Evolutionary conservation across 2,888 invertebrate genomes (phyloP).

Genomic region (Peribatodes rhomboidaria): DNA sequence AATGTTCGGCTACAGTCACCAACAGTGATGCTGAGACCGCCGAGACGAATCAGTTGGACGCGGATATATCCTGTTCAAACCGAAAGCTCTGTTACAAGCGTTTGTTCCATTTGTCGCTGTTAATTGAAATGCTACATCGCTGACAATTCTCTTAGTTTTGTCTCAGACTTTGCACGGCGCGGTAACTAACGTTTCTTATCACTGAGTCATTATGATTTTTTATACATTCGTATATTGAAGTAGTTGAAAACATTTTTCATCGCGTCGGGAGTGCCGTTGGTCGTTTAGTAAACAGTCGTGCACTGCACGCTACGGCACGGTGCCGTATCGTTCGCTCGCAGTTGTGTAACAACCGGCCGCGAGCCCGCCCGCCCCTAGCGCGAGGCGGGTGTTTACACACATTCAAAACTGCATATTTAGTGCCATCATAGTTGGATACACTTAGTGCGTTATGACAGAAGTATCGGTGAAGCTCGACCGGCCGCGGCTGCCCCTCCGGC

Average conservation of each 20-base stretch:
- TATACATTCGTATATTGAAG: conserved; percentile 20
- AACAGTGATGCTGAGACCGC: conserved; percentile 20
- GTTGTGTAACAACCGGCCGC: conserved; percentile 75
- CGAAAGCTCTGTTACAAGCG: conserved; percentile 72
- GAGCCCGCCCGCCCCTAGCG: conserved; percentile 71
- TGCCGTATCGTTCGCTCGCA: conserved; percentile 67
- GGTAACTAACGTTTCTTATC: conserved; percentile 40
- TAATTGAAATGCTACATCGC: conserved; percentile 71
- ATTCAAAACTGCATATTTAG: conserved; percentile 44
- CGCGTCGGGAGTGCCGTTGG: conserved; percentile 38
- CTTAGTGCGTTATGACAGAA: conserved; percentile 71
- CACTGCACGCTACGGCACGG: conserved; percentile 42
- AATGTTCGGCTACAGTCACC: background rate
- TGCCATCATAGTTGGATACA: conserved; percentile 51
- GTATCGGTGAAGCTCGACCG: conserved; percentile 70
- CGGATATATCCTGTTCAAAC: conserved; percentile 84
- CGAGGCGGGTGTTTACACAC: conserved; percentile 50
- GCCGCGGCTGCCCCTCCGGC: conserved; percentile 66
- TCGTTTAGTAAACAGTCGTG: conserved; percentile 50
- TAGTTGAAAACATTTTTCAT: conserved; percentile 37
- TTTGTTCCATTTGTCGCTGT: conserved; percentile 72
- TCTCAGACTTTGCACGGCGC: conserved; percentile 55
- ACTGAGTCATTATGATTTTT: conserved; percentile 25
- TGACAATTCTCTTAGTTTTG: conserved; percentile 65
- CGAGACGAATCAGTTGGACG: conserved; percentile 55